These are phyloP conservation scores for Azorinus chamasolen DNA, from an alignment of 2,888 invertebrate species.

Conservation along the genomic window DNA sequence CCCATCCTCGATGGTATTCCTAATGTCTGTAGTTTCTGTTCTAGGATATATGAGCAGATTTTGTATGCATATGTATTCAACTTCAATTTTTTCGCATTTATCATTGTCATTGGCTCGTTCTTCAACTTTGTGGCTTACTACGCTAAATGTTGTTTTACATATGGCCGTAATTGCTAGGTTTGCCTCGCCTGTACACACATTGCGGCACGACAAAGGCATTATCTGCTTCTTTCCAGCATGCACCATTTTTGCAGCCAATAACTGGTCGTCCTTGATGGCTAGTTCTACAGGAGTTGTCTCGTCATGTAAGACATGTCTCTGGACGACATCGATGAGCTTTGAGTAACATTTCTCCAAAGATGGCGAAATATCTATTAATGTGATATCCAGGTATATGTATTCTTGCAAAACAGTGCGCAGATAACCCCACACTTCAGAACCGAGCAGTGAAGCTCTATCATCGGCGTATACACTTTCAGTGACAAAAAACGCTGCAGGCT, in stretches of 20 bases:
- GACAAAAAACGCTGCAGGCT: too few relatives aligned
- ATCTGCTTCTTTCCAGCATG: conserved; percentile 1
- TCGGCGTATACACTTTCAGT: too few relatives aligned
- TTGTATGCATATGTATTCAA: conserved; percentile 3
- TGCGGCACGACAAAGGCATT: neutral
- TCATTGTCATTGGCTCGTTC: too few relatives aligned
- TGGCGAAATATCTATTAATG: conserved; percentile 33
- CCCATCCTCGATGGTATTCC: neutral
- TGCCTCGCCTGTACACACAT: neutral
- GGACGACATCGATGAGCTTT: neutral
- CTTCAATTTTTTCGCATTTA: neutral
- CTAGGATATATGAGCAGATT: conserved; percentile 3
- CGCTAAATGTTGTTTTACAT: neutral
- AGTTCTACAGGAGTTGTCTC: neutral
- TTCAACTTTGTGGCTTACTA: neutral
- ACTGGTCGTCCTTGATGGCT: neutral
- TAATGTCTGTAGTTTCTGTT: neutral
- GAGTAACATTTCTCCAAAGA: neutral
- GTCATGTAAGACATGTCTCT: neutral
- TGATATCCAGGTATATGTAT: conserved; percentile 17
- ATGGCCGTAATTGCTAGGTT: neutral
- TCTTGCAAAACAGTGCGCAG: conserved; percentile 29
- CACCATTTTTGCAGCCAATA: neutral
- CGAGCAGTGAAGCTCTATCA: conserved; percentile 18
- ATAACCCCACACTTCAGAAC: conserved; percentile 64